These are phyloP conservation scores for Alitta virens DNA, from an alignment of 2,888 invertebrate genomes.

Conservation along the genomic window DNA sequence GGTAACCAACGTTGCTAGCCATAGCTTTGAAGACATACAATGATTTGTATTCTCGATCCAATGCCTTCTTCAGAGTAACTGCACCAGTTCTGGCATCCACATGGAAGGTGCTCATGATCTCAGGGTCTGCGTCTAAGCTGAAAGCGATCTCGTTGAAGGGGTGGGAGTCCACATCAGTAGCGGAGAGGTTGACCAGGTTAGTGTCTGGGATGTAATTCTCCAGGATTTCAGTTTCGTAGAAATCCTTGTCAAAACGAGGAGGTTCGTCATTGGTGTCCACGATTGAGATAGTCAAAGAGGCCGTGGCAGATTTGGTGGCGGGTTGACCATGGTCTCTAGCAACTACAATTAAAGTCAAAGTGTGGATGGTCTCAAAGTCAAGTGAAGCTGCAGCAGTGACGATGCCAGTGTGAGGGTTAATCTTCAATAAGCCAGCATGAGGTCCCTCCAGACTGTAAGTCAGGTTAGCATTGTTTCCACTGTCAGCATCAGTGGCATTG, in stretches of 20 bases:
- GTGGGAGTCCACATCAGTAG: conserved; percentile 33
- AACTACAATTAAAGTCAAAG: conserved; percentile 32
- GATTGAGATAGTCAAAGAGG: conserved; percentile 30
- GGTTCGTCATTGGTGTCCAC: conserved; percentile 37
- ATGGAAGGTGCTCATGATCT: conserved; percentile 4
- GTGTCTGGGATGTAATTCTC: conserved; percentile 33
- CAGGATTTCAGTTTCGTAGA: conserved; percentile 29
- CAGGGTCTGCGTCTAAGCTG: conserved; percentile 19
- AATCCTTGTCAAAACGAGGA: conserved; percentile 31
- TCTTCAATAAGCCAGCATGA: not conserved
- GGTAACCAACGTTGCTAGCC: conserved; percentile 42
- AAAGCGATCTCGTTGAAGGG: conserved; percentile 22
- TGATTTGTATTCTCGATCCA: conserved; percentile 22
- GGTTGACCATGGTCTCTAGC: conserved; percentile 32
- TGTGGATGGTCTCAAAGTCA: conserved; percentile 35
- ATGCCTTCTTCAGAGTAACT: not conserved
- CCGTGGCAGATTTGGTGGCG: conserved; percentile 26
- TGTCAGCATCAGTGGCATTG: conserved; percentile 11
- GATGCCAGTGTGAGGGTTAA: conserved; percentile 34
- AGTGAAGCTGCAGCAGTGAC: conserved; percentile 35
- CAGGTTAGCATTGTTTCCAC: conserved; percentile 1
- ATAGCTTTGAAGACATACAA: conserved; percentile 35
- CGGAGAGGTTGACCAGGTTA: conserved; percentile 31
- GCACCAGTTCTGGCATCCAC: conserved; percentile 5
- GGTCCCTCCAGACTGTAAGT: not conserved